Conservation (phyloP, 2,797 vertebrate genomes). For the Neosalanx taihuensis region DNA sequence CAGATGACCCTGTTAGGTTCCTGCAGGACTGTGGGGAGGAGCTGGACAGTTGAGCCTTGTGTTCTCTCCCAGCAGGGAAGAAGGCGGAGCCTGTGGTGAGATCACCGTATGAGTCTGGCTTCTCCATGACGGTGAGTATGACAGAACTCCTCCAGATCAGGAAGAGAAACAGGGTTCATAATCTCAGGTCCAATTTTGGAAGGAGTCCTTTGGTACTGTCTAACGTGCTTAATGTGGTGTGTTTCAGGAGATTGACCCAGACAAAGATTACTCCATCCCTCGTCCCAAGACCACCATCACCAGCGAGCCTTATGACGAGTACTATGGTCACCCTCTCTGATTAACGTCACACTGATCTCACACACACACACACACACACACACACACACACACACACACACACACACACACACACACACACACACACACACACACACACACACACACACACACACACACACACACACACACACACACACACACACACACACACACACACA, state of each 20-base stretch:
- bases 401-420: conserved; percentile 79
- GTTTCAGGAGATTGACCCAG: conserved; percentile 74
- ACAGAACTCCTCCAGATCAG: neutral
- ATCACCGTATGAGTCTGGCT: conserved; percentile 71
- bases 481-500: neutral
- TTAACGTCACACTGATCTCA: conserved; percentile 22
- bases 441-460: neutral
- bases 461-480: neutral
- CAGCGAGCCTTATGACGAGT: conserved; percentile 67
- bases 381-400: conserved; percentile 76
- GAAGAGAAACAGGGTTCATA: no score
- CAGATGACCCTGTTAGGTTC: no score
- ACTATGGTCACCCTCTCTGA: conserved; percentile 49
- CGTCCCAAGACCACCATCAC: conserved; percentile 76
- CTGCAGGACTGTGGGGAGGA: no score
- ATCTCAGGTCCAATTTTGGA: no score
- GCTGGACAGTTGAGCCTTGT: neutral
- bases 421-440: conserved; percentile 73
- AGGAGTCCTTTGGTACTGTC: no score
- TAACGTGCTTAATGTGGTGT: conserved; percentile 7
- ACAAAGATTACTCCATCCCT: conserved; percentile 82
- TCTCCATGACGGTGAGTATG: conserved; percentile 71
- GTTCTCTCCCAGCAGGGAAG: conserved; percentile 12
- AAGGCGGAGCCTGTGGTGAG: conserved; percentile 43
- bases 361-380: no score